A percentile compares a stretch with the other conserved stretches of the same genome.
phyloP scores from a whole-genome alignment of 2,113 vertebrate genomes.

The Gallinago undulata region DNA sequence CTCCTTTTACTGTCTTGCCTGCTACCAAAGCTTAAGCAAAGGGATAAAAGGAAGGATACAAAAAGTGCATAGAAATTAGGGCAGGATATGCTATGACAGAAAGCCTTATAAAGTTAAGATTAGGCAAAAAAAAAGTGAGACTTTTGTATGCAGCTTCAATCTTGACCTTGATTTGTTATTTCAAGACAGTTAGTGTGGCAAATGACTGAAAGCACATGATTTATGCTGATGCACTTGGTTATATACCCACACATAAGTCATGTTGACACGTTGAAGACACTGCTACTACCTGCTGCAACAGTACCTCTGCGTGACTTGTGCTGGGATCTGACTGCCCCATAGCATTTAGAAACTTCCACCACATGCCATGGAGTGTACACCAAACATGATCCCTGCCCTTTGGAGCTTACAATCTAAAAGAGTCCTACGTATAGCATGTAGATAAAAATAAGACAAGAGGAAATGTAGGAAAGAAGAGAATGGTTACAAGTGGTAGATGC shows the following conservation, averaged over 20 bases:
- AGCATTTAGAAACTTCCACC: not conserved
- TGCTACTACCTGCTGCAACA: not conserved
- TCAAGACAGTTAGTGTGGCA: not conserved
- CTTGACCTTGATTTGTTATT: not conserved
- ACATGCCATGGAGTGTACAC: accelerated
- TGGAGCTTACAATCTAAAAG: not conserved
- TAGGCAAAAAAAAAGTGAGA: not conserved
- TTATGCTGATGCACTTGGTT: not conserved
- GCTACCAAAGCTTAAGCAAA: not conserved
- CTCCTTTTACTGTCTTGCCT: not conserved
- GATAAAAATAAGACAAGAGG: not conserved
- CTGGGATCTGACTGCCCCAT: not conserved
- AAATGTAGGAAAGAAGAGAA: not conserved
- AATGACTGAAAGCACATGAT: not conserved
- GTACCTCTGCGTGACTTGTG: not conserved
- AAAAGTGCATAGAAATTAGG: not conserved
- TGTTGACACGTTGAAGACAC: accelerated
- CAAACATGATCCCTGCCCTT: not conserved
- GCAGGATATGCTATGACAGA: not conserved
- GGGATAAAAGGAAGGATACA: not conserved
- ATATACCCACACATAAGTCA: accelerated
- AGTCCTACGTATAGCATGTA: not conserved
- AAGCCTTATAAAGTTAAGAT: not conserved
- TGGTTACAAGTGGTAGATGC: not conserved
- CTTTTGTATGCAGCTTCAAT: not conserved